Evolutionary conservation across 2,113 vertebrate genomes (phyloP).

Genomic region (Panthera uncia): DNA sequence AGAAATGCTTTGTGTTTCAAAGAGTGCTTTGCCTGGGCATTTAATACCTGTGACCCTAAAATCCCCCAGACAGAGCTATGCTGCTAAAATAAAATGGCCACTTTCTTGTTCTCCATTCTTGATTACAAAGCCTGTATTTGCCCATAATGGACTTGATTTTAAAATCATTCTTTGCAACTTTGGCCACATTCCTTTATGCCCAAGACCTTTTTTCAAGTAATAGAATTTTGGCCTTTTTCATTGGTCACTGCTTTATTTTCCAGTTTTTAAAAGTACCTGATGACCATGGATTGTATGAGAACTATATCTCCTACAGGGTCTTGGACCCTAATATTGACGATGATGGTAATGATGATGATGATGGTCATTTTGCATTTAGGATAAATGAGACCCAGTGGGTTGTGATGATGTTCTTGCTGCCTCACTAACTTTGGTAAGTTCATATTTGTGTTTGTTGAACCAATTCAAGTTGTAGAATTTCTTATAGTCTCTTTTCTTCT

Average conservation of each 20-base stretch:
- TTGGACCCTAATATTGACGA: neutral
- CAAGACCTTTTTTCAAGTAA: neutral
- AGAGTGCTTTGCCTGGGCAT: neutral
- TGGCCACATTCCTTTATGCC: neutral
- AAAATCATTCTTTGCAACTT: neutral
- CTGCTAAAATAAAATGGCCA: neutral
- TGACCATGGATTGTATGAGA: neutral
- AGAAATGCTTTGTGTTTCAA: neutral
- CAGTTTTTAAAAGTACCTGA: neutral
- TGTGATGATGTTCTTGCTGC: neutral
- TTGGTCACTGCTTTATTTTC: neutral
- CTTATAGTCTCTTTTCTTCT: neutral
- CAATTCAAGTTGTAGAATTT: neutral
- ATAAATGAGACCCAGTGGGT: neutral
- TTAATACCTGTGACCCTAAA: neutral
- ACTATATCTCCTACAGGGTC: neutral
- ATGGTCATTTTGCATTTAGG: neutral
- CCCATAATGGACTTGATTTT: neutral
- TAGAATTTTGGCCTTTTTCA: neutral
- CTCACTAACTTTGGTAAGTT: neutral
- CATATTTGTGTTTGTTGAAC: neutral
- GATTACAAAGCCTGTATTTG: neutral
- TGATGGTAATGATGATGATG: neutral
- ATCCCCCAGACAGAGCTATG: neutral
- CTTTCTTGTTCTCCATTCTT: neutral